Percentiles rank a stretch among this genome's conserved stretches.
Evolutionary conservation across 2,888 invertebrate species (phyloP).

Genomic region (Dolichopus griseipennis): DNA sequence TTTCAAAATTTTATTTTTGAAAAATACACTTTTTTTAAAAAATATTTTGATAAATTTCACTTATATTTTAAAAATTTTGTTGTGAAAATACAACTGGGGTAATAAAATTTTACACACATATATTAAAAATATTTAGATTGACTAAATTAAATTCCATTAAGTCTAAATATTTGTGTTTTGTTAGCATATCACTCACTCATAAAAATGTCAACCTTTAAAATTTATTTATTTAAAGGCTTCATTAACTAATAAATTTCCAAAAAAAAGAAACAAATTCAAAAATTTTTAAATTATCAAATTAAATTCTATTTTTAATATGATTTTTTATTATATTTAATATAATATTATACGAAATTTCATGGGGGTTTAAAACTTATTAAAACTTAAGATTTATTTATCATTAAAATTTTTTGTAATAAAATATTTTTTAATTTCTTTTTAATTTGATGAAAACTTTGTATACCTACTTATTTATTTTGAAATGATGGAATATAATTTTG

Average conservation of each 20-base stretch:
- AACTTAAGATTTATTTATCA: background rate
- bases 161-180: background rate
- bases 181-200: background rate
- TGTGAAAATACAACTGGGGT: too few relatives aligned
- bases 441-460: background rate
- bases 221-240: background rate
- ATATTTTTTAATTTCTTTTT: background rate
- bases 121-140: too few relatives aligned
- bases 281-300: too few relatives aligned
- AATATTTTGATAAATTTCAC: too few relatives aligned
- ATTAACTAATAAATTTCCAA: background rate
- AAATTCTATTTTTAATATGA: background rate
- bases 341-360: background rate
- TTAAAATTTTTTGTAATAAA: background rate
- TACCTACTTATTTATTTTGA: too few relatives aligned
- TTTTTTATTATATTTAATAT: background rate
- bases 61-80: too few relatives aligned
- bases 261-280: background rate
- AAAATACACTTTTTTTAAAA: too few relatives aligned
- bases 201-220: slow-evolving; percentile 4
- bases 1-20: too few relatives aligned
- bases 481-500: background rate
- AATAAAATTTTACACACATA: too few relatives aligned
- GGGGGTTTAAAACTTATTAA: background rate
- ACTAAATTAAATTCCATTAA: background rate